Evolutionary conservation across 2,888 invertebrate genomes (phyloP), one percentile per base, ranked within the genome.

Genomic region (Caenorhabditis sp.): DNA sequence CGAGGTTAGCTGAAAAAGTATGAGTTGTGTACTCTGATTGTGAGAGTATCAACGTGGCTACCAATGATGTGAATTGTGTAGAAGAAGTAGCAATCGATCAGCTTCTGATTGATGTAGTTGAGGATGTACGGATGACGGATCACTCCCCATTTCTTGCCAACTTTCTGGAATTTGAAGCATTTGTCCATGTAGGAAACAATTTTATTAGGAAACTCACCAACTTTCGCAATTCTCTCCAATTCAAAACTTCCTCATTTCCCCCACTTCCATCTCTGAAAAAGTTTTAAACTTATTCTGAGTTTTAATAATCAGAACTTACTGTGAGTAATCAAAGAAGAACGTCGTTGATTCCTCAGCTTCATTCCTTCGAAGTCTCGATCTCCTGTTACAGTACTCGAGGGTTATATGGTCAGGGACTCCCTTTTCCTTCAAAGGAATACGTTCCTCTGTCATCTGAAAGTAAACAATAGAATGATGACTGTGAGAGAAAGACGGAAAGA

Each of bases 111-210:
- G 61, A 90, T 65, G 62, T 77, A 90, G 56, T 90, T 89, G 35
- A 90, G 76, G 35, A 90, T 85, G 60, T 87, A 82, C 11, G 90
- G 90, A 80, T 90, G 90, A n/a, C 87, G 82, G 40, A 90, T 83
- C 5, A 91, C 87, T 22, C 86, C 85, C 90, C 90, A 90, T 69
- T 82, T 82, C 44, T 82, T 82, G 32, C 37, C 55, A 1, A 37
- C 26, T 65, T 78, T 82, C 64, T 68, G 61, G 24, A 67, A 62
- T 15, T 18, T 5, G 18, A 40, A 28, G 18, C n/a, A n/a, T n/a
- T n/a, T n/a, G n/a, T n/a, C n/a, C n/a, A n/a, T n/a, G 28, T 40
- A 40, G 44, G 18, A 56, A 56, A 68, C n/a, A 13, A 51, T 8
- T 11, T 2, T n/a, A 55, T 6, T 22, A 4, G 22, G 11, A 15